These are phyloP conservation scores for Notamacropus eugenii DNA, from an alignment of 2,797 vertebrate genomes.

Conservation along the genomic window DNA sequence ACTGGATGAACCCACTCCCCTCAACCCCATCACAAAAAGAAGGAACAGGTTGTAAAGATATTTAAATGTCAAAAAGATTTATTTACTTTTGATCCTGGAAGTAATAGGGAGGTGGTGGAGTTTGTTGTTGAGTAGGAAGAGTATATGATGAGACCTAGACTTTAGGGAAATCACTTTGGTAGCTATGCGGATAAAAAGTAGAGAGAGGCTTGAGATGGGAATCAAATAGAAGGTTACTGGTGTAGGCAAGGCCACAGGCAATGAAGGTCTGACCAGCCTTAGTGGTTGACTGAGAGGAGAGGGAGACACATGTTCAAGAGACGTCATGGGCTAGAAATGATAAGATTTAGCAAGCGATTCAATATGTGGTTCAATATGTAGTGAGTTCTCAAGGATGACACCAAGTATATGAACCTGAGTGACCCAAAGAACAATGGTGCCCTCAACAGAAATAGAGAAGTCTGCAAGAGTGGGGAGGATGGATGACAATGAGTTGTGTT, in stretches of 20 bases:
- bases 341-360: neutral
- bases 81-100: neutral
- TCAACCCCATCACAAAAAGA: neutral
- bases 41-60: neutral
- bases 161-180: neutral
- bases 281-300: neutral
- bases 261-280: neutral
- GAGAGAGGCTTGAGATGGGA: neutral
- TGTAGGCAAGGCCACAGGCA: neutral
- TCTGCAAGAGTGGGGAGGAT: neutral
- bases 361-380: neutral
- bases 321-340: neutral
- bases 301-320: too few relatives aligned
- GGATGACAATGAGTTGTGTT: neutral
- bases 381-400: neutral
- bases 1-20: neutral
- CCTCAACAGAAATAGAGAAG: neutral
- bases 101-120: neutral
- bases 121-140: neutral
- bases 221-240: neutral
- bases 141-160: neutral
- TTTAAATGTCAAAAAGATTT: neutral
- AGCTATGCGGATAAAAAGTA: neutral
- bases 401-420: neutral
- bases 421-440: neutral